These are phyloP conservation scores for Xenopus laevis DNA, from an alignment of 2,113 vertebrate species.

Conservation along the genomic window DNA sequence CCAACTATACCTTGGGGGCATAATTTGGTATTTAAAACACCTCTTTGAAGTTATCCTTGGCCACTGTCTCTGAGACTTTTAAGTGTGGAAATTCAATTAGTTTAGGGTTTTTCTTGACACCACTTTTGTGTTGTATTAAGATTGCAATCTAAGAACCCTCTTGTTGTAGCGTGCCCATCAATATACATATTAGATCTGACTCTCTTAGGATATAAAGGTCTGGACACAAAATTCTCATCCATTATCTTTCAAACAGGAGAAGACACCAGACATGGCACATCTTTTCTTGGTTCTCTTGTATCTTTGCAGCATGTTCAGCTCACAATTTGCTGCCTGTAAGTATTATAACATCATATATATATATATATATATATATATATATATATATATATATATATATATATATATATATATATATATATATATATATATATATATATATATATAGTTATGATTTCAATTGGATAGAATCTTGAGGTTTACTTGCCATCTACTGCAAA, in stretches of 20 bases:
- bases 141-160: not conserved
- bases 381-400: too few relatives aligned
- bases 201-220: slow-evolving; percentile 56
- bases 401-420: too few relatives aligned
- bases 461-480: too few relatives aligned
- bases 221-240: slow-evolving; percentile 32
- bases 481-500: too few relatives aligned
- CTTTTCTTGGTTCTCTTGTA: slow-evolving; percentile 46
- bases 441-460: too few relatives aligned
- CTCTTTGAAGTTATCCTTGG: slow-evolving; percentile 29
- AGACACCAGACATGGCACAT: slow-evolving; percentile 37
- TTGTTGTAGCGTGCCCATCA: slow-evolving; percentile 39
- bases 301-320: slow-evolving; percentile 47
- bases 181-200: not conserved
- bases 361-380: too few relatives aligned
- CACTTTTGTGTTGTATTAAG: slow-evolving; percentile 14
- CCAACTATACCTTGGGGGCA: slow-evolving; percentile 38
- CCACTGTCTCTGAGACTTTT: not conserved
- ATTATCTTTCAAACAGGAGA: slow-evolving; percentile 33
- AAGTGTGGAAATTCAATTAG: not conserved
- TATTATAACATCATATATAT: not conserved
- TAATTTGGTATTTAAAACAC: slow-evolving; percentile 16
- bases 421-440: too few relatives aligned
- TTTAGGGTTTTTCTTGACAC: slow-evolving; percentile 22
- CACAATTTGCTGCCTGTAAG: slow-evolving; percentile 20